Evolutionary conservation across 1,140 invertebrate genomes (phyloP).

Genomic region (Thereuonema tuberculata): DNA sequence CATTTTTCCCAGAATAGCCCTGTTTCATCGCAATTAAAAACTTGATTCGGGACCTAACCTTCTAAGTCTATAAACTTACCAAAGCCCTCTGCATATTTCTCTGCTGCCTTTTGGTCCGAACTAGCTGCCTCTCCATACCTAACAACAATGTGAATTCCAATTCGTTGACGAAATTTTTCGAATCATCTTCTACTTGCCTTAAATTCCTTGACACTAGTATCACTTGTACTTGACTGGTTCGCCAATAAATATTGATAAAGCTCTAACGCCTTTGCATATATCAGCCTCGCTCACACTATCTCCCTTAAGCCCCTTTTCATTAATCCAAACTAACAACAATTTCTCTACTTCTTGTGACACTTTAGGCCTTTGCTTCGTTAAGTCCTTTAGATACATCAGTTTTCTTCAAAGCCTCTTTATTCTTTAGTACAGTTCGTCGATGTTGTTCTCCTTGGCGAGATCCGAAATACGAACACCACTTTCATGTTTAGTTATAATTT

Average conservation of each 20-base stretch:
- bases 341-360: constrained; percentile 11
- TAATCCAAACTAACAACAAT: constrained; percentile 10
- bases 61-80: neutral
- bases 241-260: constrained; percentile 4
- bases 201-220: constrained; percentile 6
- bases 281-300: constrained; percentile 13
- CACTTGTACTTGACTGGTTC: constrained; percentile 7
- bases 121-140: constrained; percentile 5
- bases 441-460: neutral
- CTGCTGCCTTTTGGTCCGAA: neutral
- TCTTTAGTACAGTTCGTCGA: constrained; percentile 2
- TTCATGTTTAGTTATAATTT: constrained; percentile 6
- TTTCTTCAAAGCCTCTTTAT: constrained; percentile 6
- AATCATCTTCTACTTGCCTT: constrained; percentile 8
- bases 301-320: constrained; percentile 11
- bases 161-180: constrained; percentile 8
- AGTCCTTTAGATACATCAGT: constrained; percentile 9
- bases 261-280: constrained; percentile 5
- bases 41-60: constrained; percentile 5
- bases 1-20: constrained; percentile 36
- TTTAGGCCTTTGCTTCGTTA: constrained; percentile 3
- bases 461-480: constrained; percentile 1
- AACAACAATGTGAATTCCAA: constrained; percentile 8
- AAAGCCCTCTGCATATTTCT: neutral
- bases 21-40: constrained; percentile 18